A percentile compares a stretch with the other conserved stretches of the same genome.
Evolutionary conservation across 92 coral and sea anemone species (phyloP).

Genomic region (Phenganax subtilis): DNA sequence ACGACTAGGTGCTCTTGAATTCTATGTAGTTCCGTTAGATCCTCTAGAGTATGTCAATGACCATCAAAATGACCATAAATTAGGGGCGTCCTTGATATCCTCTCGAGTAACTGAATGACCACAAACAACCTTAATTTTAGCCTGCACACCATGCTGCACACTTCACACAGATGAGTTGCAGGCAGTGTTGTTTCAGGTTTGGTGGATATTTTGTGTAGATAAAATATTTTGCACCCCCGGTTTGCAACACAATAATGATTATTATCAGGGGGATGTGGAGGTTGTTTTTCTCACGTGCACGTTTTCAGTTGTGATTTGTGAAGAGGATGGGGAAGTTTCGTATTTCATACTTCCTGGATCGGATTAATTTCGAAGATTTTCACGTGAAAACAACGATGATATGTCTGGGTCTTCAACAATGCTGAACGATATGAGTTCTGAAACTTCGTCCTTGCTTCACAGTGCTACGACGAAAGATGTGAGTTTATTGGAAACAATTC

Average conservation of each 20-base stretch:
- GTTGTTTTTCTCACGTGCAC: no score
- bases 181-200: background rate
- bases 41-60: background rate
- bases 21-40: background rate
- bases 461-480: background rate
- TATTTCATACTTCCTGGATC: background rate
- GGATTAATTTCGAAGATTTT: background rate
- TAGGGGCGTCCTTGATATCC: background rate
- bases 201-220: background rate
- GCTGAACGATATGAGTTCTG: constrained; percentile 18
- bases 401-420: constrained; percentile 14
- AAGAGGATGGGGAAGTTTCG: constrained; percentile 3
- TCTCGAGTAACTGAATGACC: background rate
- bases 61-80: no score
- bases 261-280: no score
- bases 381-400: background rate
- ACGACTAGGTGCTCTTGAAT: background rate
- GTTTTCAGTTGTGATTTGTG: no score
- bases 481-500: background rate
- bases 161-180: no score
- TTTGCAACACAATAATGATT: no score
- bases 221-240: no score
- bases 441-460: background rate
- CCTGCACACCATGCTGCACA: no score
- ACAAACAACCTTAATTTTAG: no score